phyloP scores from a whole-genome alignment of 2,113 vertebrate genomes.

The Dolichallabes microphthalmus region DNA sequence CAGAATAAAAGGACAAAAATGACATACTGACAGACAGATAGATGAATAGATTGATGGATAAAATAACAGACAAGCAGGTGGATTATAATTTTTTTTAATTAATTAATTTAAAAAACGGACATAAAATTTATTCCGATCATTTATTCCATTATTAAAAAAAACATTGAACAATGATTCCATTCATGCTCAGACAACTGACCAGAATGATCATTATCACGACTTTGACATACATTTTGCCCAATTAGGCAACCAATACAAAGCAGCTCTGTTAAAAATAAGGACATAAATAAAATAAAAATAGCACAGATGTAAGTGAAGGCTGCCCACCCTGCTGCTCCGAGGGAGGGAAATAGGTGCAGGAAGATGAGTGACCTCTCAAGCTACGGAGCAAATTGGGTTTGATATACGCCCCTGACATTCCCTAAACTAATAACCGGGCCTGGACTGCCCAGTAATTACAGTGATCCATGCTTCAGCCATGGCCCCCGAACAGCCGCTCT shows the following conservation, averaged over 20 bases:
- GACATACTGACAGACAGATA: background rate
- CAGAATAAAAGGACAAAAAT: too few species aligned
- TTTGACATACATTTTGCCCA: background rate
- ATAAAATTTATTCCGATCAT: background rate
- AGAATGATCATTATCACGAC: background rate
- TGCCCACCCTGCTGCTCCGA: conserved; percentile 15
- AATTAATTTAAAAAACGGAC: too few species aligned
- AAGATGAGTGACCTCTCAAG: conserved; percentile 67
- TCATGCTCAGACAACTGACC: background rate
- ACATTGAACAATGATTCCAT: background rate
- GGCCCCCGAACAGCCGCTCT: conserved; percentile 31
- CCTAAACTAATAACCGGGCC: conserved; percentile 77
- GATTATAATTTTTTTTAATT: too few species aligned
- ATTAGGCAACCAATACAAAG: background rate
- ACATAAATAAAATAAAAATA: background rate
- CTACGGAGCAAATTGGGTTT: conserved; percentile 70
- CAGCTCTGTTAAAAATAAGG: background rate
- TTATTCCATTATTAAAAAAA: background rate
- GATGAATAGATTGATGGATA: background rate
- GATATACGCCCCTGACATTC: conserved; percentile 79
- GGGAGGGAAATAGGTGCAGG: conserved; percentile 51
- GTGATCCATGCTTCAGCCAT: conserved; percentile 64
- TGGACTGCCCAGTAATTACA: conserved; percentile 72
- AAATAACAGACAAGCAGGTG: background rate
- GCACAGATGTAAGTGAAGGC: background rate